Base-by-base conservation (phyloP, 2,888 invertebrate genomes). In the Acanthopleura granulata region DNA sequence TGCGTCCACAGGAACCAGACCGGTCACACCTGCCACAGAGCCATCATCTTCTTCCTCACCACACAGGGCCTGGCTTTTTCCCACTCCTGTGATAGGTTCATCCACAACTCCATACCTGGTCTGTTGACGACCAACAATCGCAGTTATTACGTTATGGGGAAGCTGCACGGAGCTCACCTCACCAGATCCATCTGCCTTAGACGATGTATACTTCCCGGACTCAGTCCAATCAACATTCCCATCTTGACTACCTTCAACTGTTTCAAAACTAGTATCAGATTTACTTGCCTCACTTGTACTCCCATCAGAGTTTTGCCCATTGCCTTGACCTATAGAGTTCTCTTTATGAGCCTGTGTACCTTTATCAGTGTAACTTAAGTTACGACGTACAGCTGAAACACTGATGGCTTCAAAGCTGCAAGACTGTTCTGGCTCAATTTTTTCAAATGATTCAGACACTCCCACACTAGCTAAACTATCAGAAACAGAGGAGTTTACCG, bases 181-280 rank as follows among this genome's bases (percentile, higher is more conserved):
- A 66, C 3, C 25, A 66, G 27, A 22, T 15, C 27, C 66, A 22
- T 14, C 27, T 27, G 22, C 4, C 29, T 27, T 27, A n/a, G 57
- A 57, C 6, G 22, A 1, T 40, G 40, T 40, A 3, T 40, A 9
- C 9, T 40, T 40, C 9, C 40, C 40, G 40, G 40, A 40, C 57
- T 57, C 57, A 6, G 57, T 12, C 40, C 40, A 40, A 6, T 40
- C 40, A 40, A 40, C 40, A 40, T 40, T 40, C 9, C 40, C 40
- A 9, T 40, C 40, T 40, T 40, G 40, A 40, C 40, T 40, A 18
- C 3, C 57, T 22, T 57, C 57, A 22, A 57, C 57, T 1, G 57
- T 57, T 22, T 57, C 57, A 57, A 57, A 57, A 57, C 57, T 57
- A n/a, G 57, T 57, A 22, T 57, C 57, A 57, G 57, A 57, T 57